phyloP scores from a whole-genome alignment of 2,113 vertebrate genomes.

The Pardalotus punctatus region DNA sequence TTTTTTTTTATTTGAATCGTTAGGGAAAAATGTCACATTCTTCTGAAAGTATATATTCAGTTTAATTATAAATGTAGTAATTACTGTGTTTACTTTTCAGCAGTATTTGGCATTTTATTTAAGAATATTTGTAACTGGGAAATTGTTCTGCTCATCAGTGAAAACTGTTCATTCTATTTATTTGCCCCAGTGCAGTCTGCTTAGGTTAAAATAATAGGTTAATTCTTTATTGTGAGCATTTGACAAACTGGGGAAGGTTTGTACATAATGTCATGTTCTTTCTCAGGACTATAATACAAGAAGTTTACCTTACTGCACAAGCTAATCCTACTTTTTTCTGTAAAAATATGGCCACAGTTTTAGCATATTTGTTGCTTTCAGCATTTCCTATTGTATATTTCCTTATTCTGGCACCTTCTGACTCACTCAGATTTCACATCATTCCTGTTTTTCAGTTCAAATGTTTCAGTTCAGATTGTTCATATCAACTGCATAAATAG shows the following conservation, averaged over 20 bases:
- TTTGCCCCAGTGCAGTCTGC: not conserved
- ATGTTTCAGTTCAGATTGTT: not conserved
- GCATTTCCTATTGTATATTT: not conserved
- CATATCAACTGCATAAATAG: not conserved
- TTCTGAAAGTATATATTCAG: not conserved
- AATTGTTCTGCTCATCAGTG: not conserved
- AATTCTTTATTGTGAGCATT: not conserved
- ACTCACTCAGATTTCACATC: not conserved
- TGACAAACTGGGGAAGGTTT: not conserved
- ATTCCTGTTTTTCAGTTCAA: not conserved
- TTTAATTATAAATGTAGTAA: not conserved
- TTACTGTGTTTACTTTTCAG: not conserved
- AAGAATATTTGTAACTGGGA: not conserved
- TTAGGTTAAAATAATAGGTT: not conserved
- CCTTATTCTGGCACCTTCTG: not conserved
- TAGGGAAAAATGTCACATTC: not conserved
- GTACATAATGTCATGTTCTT: not conserved
- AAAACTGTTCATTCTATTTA: not conserved
- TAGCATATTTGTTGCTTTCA: not conserved
- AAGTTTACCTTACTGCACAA: not conserved
- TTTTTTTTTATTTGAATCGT: not conserved
- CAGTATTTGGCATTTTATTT: not conserved
- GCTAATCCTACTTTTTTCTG: not conserved
- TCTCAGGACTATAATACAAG: not conserved
- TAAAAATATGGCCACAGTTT: not conserved